Conservation (phyloP, 2,888 invertebrate species). For the Hybos culiciformis region DNA sequence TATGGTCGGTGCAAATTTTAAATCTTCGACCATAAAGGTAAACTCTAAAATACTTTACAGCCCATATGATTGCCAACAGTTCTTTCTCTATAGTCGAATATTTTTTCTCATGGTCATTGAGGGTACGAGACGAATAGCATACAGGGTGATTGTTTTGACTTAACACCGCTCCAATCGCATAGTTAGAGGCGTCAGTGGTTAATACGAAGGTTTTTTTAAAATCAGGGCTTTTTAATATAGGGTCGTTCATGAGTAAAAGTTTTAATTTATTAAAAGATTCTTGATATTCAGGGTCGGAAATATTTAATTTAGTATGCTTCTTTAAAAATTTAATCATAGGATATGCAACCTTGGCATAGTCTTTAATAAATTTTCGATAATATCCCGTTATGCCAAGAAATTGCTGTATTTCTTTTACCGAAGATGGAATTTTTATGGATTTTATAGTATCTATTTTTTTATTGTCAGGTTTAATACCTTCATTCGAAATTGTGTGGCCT, state of each 20-base stretch:
- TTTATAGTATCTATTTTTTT: too few relatives aligned
- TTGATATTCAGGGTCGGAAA: slow-evolving; percentile 5
- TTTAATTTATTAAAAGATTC: slow-evolving; percentile 10
- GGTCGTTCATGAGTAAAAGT: slow-evolving; percentile 8
- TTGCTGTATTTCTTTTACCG: background rate
- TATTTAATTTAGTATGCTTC: slow-evolving; percentile 8
- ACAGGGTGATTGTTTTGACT: slow-evolving; percentile 4
- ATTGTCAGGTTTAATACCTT: background rate
- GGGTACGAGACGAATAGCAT: slow-evolving; percentile 5
- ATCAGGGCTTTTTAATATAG: slow-evolving; percentile 14
- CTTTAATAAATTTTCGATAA: slow-evolving; percentile 9
- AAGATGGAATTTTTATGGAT: too few relatives aligned
- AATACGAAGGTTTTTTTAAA: background rate
- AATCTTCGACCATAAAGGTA: slow-evolving; percentile 2
- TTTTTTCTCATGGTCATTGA: slow-evolving; percentile 5
- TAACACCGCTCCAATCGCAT: slow-evolving; percentile 6
- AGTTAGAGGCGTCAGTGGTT: background rate
- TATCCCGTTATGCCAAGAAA: slow-evolving; percentile 12
- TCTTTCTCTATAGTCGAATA: slow-evolving; percentile 10
- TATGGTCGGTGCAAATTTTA: background rate
- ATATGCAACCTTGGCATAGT: slow-evolving; percentile 10
- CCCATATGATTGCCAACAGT: slow-evolving; percentile 4
- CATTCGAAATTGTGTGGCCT: background rate
- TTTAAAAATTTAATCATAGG: slow-evolving; percentile 13
- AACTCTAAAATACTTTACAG: slow-evolving; percentile 1